These are phyloP conservation scores for Shargacucullia verbasci DNA, from an alignment of 2,888 invertebrate species.

Conservation along the genomic window DNA sequence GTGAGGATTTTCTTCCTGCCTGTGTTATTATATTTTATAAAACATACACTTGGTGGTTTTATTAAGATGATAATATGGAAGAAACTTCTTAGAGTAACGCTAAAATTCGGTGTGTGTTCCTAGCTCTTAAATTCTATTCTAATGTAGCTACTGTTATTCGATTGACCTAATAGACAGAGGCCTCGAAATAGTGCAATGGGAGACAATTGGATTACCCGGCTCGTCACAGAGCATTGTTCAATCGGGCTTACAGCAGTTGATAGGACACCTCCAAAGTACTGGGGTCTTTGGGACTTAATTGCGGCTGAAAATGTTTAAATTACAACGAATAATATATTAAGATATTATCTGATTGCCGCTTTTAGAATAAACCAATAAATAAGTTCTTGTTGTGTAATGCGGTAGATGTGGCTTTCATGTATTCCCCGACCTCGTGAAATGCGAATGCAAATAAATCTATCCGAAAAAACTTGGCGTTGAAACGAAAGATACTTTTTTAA, in stretches of 20 bases:
- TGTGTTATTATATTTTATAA: conserved; percentile 24
- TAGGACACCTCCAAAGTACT: conserved; percentile 20
- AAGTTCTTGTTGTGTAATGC: too few species aligned
- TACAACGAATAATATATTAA: too few species aligned
- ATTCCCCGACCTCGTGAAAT: too few species aligned
- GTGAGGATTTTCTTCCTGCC: conserved; percentile 34
- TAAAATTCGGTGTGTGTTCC: too few species aligned
- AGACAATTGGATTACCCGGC: conserved; percentile 33
- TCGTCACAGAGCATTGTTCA: conserved; percentile 42
- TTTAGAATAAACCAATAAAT: too few species aligned
- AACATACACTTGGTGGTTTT: conserved; percentile 12
- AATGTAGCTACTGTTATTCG: not conserved
- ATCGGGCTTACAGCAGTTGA: conserved; percentile 14
- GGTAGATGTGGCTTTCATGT: too few species aligned
- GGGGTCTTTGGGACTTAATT: conserved; percentile 8
- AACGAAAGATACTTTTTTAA: conserved; percentile 18
- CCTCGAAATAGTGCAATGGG: conserved; percentile 27
- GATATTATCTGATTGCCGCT: too few species aligned
- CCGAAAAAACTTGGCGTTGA: conserved; percentile 18
- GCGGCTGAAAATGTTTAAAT: too few species aligned
- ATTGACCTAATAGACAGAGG: conserved; percentile 22
- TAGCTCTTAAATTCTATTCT: too few species aligned
- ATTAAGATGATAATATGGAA: not conserved
- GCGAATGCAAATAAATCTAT: not conserved
- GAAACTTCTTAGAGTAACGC: too few species aligned